Percentiles rank a stretch among this genome's conserved stretches.
Conservation (phyloP, 2,888 invertebrate genomes). For the Pterostichus madidus region DNA sequence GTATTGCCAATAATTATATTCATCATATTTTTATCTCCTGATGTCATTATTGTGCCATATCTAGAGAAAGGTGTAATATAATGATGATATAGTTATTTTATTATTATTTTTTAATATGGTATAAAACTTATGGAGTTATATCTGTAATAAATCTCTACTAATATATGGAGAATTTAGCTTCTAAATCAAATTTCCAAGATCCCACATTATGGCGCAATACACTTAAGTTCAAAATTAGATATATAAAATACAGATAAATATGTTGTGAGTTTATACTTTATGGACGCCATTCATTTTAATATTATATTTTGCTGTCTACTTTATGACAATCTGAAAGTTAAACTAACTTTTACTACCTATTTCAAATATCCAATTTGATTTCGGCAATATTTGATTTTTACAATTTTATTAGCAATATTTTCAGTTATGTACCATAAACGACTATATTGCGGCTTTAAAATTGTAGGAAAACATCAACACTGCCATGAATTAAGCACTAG, state of each 20-base stretch:
- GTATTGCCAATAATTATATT: no score
- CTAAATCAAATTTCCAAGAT: no score
- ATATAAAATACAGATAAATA: slow-evolving; percentile 41
- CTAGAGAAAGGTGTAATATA: no score
- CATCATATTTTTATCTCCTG: no score
- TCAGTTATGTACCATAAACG: slow-evolving; percentile 25
- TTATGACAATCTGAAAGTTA: slow-evolving; percentile 37
- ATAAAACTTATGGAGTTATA: no score
- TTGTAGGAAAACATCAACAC: slow-evolving; percentile 2
- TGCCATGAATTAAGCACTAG: not conserved
- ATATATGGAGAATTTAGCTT: no score
- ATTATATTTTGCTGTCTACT: slow-evolving; percentile 19
- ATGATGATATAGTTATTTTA: no score
- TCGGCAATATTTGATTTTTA: slow-evolving; percentile 57
- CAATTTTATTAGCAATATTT: slow-evolving; percentile 21
- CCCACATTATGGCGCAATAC: no score
- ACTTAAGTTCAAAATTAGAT: slow-evolving; percentile 25
- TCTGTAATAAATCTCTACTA: no score
- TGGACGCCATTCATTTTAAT: slow-evolving; percentile 30
- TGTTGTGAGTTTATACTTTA: slow-evolving; percentile 37
- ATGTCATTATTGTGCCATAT: no score
- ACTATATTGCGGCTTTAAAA: slow-evolving; percentile 33
- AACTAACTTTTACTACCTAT: slow-evolving; percentile 29
- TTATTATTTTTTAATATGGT: no score
- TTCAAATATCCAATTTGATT: slow-evolving; percentile 56